A percentile compares a stretch with the other conserved stretches of the same genome.
Conservation (phyloP, 2,113 vertebrate species). For the Suricata suricatta region DNA sequence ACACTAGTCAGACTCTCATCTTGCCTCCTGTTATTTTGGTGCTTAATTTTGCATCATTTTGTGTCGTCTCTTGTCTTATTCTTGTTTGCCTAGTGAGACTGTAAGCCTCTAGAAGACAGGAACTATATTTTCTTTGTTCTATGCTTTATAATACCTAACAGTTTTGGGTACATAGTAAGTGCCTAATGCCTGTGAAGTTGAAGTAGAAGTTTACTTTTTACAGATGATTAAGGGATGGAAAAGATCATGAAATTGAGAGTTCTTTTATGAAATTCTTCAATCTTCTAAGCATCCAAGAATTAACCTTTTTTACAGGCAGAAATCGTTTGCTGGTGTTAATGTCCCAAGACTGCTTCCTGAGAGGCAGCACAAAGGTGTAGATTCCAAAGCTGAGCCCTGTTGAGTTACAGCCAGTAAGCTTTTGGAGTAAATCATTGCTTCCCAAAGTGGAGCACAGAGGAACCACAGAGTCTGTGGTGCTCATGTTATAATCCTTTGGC, state of each 20-base stretch:
- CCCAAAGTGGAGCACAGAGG: background rate
- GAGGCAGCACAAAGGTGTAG: background rate
- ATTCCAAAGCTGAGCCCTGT: constrained; percentile 16
- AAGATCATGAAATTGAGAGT: background rate
- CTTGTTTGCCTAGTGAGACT: constrained; percentile 11
- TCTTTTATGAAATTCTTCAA: background rate
- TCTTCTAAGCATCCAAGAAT: constrained; percentile 22
- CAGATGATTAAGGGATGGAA: background rate
- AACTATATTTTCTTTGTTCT: constrained; percentile 51
- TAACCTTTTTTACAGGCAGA: background rate
- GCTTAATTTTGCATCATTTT: background rate
- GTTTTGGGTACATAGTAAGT: constrained; percentile 11
- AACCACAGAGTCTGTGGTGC: background rate
- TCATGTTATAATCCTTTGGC: background rate
- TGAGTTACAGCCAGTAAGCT: background rate
- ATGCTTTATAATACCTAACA: background rate
- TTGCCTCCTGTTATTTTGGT: background rate
- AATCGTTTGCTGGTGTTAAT: background rate
- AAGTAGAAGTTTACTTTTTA: constrained; percentile 57
- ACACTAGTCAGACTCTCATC: background rate
- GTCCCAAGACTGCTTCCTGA: background rate
- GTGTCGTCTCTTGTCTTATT: constrained; percentile 16
- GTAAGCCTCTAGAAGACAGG: constrained; percentile 6
- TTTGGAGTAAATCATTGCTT: constrained; percentile 48
- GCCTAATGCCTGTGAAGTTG: constrained; percentile 12